Evolutionary conservation across 2,888 invertebrate genomes (phyloP).

Genomic region (Drosophila sordidapex): DNA sequence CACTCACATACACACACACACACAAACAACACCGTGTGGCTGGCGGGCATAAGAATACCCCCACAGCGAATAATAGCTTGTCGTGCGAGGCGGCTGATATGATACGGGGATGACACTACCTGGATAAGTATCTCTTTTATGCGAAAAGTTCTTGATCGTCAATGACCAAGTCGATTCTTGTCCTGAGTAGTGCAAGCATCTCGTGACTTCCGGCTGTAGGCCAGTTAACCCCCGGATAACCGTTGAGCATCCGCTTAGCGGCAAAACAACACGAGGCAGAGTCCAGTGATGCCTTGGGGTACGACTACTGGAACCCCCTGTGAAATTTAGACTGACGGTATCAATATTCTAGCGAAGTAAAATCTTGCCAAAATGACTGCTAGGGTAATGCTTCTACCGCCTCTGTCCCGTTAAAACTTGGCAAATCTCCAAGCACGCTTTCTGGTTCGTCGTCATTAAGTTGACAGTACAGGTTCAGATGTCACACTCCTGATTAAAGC

Average conservation of each 20-base stretch:
- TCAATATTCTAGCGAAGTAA: neutral
- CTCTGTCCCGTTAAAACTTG: neutral
- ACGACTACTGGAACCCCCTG: neutral
- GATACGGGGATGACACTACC: neutral
- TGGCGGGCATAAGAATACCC: neutral
- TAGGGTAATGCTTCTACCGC: neutral
- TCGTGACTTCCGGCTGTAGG: neutral
- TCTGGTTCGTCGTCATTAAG: neutral
- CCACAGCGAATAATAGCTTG: neutral
- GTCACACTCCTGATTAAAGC: neutral
- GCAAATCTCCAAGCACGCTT: neutral
- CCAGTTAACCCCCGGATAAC: neutral
- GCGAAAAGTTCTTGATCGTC: neutral
- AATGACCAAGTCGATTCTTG: neutral
- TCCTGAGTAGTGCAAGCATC: neutral
- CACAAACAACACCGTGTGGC: neutral
- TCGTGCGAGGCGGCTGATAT: neutral
- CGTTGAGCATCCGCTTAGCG: neutral
- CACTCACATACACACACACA: conserved; percentile 14
- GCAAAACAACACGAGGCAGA: neutral
- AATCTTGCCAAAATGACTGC: neutral
- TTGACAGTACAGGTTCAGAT: neutral
- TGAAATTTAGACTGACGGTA: neutral
- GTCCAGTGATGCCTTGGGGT: neutral
- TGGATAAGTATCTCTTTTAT: neutral